phyloP scores from a whole-genome alignment of 2,797 vertebrate genomes.

The Schizothorax lantsangensis region DNA sequence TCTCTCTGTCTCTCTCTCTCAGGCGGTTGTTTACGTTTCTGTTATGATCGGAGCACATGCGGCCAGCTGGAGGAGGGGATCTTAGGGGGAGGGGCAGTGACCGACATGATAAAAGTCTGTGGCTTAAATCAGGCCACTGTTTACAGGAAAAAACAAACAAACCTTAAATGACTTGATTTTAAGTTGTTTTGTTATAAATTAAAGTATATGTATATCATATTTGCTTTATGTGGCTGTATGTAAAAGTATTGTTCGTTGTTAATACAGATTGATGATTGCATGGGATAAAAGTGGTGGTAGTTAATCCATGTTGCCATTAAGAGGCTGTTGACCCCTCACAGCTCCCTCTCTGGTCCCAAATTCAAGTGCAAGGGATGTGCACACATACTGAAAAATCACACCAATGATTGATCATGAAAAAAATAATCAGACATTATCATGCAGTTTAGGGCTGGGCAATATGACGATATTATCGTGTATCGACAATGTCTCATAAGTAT shows the following conservation, averaged over 20 bases:
- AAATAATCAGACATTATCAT: neutral
- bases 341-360: neutral
- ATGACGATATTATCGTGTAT: too few relatives aligned
- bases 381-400: neutral
- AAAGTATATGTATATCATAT: neutral
- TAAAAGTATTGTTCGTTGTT: neutral
- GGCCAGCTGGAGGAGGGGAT: conserved; percentile 51
- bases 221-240: neutral
- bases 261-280: neutral
- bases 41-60: conserved; percentile 47
- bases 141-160: conserved; percentile 38
- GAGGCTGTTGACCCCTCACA: neutral
- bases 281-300: neutral
- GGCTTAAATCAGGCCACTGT: conserved; percentile 49
- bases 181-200: neutral
- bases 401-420: neutral
- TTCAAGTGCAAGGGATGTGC: neutral
- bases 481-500: too few relatives aligned
- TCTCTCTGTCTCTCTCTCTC: conserved; percentile 20
- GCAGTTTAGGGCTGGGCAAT: neutral
- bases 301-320: neutral
- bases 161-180: neutral
- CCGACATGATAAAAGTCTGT: conserved; percentile 42
- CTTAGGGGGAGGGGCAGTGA: conserved; percentile 43
- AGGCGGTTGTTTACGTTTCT: conserved; percentile 60